Evolutionary conservation across 1,140 invertebrate genomes (phyloP), one percentile per base, ranked within the genome.

Genomic region (Euura lappo): DNA sequence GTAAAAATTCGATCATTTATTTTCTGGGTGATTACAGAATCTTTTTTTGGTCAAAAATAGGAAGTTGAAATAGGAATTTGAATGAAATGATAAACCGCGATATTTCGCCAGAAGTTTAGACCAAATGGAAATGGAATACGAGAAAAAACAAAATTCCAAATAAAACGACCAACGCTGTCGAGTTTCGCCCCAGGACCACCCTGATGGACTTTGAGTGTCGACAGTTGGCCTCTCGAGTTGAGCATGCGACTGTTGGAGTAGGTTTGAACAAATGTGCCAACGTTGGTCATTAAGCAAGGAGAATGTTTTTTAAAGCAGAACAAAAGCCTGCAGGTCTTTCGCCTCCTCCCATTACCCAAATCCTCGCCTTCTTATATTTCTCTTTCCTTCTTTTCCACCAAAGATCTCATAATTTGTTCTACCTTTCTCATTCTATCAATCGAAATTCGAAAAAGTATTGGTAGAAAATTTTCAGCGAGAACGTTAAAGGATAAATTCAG

Each of bases 191-290:
- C 2, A 60, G 51, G 51, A 60, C 51, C 51, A 60, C 79, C 80
- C 79, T 76, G 77, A 60, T 77, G 74, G 76, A 79, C 78, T 76
- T 86, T 79, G 78, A 86, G 86, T 84, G 79, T 79, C 85, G 85
- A 86, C 86, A 87, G 86, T 87, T 87, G 86, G 86, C 80, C 79
- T 85, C 82, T 81, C 79, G 79, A 86, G 84, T 86, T 75, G 81
- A 86, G 74, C 68, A 11, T 66, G 69, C 46, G 71, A 60, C 51
- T 60, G 51, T n/a, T 60, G 51, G 51, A 60, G 80, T 75, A 72
- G 76, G 71, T 79, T 76, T 77, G 78, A 79, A 80, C 74, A 76
- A 75, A 80, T 74, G 74, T 69, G 44, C 69, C 47, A 72, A 71
- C 44, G 47, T 72, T 70, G 78, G 74, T 79, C 78, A 83, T 82